phyloP scores from a whole-genome alignment of 1,140 invertebrate genomes.

The Temnothorax curvispinosus region DNA sequence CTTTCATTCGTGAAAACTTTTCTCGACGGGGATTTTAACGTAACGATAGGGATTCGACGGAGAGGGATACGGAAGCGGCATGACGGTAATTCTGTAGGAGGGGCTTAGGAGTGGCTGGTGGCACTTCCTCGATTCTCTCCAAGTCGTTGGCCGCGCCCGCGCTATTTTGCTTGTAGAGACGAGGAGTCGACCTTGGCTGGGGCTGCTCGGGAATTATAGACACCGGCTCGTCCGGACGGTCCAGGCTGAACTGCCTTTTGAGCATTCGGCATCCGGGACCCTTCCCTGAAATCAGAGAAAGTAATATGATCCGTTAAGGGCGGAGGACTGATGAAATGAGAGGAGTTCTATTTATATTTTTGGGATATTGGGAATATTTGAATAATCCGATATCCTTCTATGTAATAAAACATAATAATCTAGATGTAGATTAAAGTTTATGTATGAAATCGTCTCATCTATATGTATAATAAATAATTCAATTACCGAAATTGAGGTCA shows the following conservation, averaged over 20 bases:
- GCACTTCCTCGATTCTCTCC: slow-evolving; percentile 90
- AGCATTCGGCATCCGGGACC: slow-evolving; percentile 86
- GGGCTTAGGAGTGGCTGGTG: slow-evolving; percentile 81
- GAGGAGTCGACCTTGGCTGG: slow-evolving; percentile 68
- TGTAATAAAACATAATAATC: neutral
- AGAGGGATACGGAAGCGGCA: slow-evolving; percentile 83
- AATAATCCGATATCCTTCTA: neutral
- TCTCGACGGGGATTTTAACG: slow-evolving; percentile 66
- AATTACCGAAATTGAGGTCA: neutral
- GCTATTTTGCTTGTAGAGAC: slow-evolving; percentile 90
- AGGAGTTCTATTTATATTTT: neutral
- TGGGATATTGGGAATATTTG: neutral
- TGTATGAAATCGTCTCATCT: neutral
- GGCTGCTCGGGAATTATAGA: slow-evolving; percentile 41
- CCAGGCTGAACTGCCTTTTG: slow-evolving; percentile 90
- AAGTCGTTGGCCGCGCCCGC: slow-evolving; percentile 90
- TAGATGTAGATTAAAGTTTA: neutral
- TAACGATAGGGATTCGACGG: slow-evolving; percentile 83
- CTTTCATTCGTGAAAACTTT: neutral
- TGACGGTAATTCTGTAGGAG: slow-evolving; percentile 79
- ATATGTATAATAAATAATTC: neutral
- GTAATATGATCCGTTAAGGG: neutral
- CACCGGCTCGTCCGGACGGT: slow-evolving; percentile 87
- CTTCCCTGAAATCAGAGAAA: slow-evolving; percentile 64
- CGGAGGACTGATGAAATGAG: neutral